Base-by-base conservation (phyloP, 2,888 invertebrate species). In the Cartodere bifasciata region DNA sequence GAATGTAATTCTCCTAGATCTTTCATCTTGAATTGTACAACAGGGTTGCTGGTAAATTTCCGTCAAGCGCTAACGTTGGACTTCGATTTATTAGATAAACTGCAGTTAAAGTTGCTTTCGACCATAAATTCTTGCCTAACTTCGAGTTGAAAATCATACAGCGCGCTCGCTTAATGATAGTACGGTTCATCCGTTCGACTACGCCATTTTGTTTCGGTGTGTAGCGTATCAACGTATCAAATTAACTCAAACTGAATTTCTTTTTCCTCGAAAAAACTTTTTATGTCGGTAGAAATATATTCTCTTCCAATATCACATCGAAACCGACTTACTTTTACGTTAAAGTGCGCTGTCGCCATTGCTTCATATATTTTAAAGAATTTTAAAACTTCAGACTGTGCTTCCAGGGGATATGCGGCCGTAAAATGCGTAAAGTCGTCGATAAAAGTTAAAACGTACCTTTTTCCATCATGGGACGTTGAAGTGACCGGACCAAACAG, bases 1-100 rank as follows among this genome's bases (percentile, higher is more conserved):
- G 26, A 34, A 11, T 38, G 30, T 4, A 38, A 32, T 23, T 39
- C 32, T 3, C 46, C 45, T 11, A 44, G 13, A 21, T 45, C 43
- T 33, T 40, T 44, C 35, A 47, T 45, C 10, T 31, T 16, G 28
- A 46, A 48, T 29, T 32, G 41, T 49, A 42, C 52, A 52, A 56
- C 38, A 52, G 31, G 31, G 51, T 51, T n/a, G 38, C 55, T 38
- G 55, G 55, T 36, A 54, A 53, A 44, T 49, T 48, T 21, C 24
- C 17, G 17, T 33, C 4, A 10, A 54, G 31, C 13, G 49, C 48
- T 43, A 36, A 44, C 28, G 47, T 33, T 12, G 24, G 33, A 6
- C 13, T 54, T 32, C 44, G 33, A 40, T 56, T 57, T 12, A 53
- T 48, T 16, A 58, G 40, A 39, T 51, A 48, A 15, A 45, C 43